Evolutionary conservation across 1,140 invertebrate genomes (phyloP), one percentile per base, ranked within the genome.

Genomic region (Orchesella cincta): DNA sequence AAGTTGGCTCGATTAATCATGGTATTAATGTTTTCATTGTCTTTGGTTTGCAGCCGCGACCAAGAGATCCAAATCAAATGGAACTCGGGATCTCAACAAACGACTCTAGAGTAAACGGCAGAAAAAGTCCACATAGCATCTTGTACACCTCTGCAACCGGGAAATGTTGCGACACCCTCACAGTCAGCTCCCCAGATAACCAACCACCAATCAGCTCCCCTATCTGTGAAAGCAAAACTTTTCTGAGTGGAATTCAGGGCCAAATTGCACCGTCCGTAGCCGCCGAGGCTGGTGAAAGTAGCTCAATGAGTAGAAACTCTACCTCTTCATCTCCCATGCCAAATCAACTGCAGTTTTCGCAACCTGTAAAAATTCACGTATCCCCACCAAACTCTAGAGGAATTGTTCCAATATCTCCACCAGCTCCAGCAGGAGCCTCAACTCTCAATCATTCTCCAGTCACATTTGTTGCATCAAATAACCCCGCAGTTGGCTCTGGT

Each of bases 81-180:
- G 79, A 76, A 18, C 62, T 75, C 34, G 70, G 71, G 16, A 76
- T 82, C 33, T 79, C 79, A 14, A 54, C 77, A 28, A 80, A 82
- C 74, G 81, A 82, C 62, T 79, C 77, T n/a, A 39, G 81, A 26
- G 78, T 82, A 28, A 82, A 82, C 75, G 75, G 77, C 20, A 71
- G 80, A 26, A 78, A 78, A 62, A 78, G 73, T 67, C 76, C 76
- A 28, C 14, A 72, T 26, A 57, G 31, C 23, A 46, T 73, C 26
- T 52, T 79, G 28, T 81, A 78, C 51, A 75, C 76, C 18, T 76
- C 72, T 31, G 78, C 80, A 1, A 23, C 64, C 26, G 80, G 77
- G 54, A 79, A 79, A 71, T 26, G 46, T 57, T 78, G 67, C 64
- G 76, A 79, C 35, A 81, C 80, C 16, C 28, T 78, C 26, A 78